Conservation (phyloP, 2,797 vertebrate species). For the Bryconaethiops microstoma region DNA sequence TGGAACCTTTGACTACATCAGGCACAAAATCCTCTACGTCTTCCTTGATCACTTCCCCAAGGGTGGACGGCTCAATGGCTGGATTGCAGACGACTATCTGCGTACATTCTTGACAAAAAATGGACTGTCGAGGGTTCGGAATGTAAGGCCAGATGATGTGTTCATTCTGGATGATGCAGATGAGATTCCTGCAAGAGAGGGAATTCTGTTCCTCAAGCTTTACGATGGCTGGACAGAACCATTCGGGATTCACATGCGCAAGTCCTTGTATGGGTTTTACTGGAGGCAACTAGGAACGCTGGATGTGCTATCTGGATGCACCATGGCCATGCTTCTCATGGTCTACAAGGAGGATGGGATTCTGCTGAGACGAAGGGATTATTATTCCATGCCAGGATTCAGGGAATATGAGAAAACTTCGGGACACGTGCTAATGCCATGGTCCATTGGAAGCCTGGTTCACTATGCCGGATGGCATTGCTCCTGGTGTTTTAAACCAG, state of each 20-base stretch:
- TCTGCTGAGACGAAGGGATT: conserved; percentile 82
- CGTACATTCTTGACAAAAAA: conserved; percentile 84
- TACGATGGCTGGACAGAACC: conserved; percentile 87
- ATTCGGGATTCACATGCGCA: conserved; percentile 86
- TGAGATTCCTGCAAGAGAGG: conserved; percentile 83
- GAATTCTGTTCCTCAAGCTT: conserved; percentile 86
- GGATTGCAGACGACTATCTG: conserved; percentile 88
- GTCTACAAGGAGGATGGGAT: conserved; percentile 84
- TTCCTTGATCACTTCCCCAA: conserved; percentile 87
- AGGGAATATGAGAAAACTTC: conserved; percentile 84
- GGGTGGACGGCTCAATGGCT: conserved; percentile 81
- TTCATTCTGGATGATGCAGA: conserved; percentile 87
- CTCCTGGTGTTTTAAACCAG: conserved; percentile 87
- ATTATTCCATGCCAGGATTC: conserved; percentile 84
- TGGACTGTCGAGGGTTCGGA: conserved; percentile 77
- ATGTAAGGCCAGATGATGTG: conserved; percentile 78
- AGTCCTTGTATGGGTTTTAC: conserved; percentile 87
- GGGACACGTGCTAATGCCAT: conserved; percentile 82
- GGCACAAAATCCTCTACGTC: conserved; percentile 84
- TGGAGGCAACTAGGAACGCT: conserved; percentile 87
- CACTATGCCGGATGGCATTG: conserved; percentile 90
- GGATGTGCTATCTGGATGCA: conserved; percentile 85
- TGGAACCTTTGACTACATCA: conserved; percentile 83
- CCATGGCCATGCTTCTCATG: conserved; percentile 79
- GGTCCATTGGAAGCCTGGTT: conserved; percentile 84